phyloP scores from a whole-genome alignment of 2,797 vertebrate genomes.

The Liasis olivaceus region DNA sequence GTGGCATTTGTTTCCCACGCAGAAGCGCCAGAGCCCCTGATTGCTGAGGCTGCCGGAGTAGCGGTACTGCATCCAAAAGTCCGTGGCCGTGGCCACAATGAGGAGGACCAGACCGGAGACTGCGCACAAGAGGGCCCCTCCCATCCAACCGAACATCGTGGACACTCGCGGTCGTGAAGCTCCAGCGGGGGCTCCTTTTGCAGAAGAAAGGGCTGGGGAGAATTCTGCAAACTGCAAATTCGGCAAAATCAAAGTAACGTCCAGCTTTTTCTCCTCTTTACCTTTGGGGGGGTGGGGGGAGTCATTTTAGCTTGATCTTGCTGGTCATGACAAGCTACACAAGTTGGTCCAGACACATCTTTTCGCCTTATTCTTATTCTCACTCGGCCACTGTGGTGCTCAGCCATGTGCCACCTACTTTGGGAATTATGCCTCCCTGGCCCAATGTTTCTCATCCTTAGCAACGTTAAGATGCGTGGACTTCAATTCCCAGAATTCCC shows the following conservation, averaged over 20 bases:
- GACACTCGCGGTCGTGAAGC: not conserved
- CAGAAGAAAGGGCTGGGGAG: not conserved
- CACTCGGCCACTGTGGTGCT: too few relatives aligned
- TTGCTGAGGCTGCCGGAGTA: constrained; percentile 78
- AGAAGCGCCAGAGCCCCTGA: constrained; percentile 86
- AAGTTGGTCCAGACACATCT: not conserved
- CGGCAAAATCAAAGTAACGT: not conserved
- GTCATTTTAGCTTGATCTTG: not conserved
- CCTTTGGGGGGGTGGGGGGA: not conserved
- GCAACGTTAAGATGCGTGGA: not conserved
- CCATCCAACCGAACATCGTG: constrained; percentile 74
- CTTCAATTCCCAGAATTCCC: not conserved
- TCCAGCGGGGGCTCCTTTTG: not conserved
- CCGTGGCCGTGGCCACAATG: constrained; percentile 82
- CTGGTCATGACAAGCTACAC: not conserved
- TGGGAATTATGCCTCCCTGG: too few relatives aligned
- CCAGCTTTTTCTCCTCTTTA: not conserved
- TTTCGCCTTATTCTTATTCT: too few relatives aligned
- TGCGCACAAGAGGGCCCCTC: constrained; percentile 82
- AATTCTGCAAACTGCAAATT: not conserved
- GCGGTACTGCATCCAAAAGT: constrained; percentile 86
- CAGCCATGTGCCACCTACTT: too few relatives aligned
- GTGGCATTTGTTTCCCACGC: constrained; percentile 83
- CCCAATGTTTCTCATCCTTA: not conserved
- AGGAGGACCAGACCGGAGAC: constrained; percentile 81